Evolutionary conservation across 2,113 vertebrate genomes (phyloP).

Genomic region (Eublepharis macularius): DNA sequence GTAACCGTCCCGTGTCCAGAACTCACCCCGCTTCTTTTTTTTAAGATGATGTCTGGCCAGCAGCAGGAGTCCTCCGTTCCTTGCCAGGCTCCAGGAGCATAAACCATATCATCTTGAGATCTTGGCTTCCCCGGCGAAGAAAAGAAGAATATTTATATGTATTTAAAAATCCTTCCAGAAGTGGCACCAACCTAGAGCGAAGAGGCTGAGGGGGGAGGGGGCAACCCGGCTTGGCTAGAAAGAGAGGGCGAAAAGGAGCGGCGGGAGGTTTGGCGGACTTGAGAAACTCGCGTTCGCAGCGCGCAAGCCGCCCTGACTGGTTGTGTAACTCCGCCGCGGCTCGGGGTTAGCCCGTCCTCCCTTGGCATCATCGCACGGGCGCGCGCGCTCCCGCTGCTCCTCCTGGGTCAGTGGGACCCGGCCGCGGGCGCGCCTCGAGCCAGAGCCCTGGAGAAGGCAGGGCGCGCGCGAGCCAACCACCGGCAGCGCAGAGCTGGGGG

Average conservation of each 20-base stretch:
- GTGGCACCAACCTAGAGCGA: not conserved
- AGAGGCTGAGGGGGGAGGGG: not conserved
- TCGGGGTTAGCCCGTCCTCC: constrained; percentile 50
- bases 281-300: constrained; percentile 41
- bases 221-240: not conserved
- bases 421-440: not conserved
- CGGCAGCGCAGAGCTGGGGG: no score
- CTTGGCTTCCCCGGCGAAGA: not conserved
- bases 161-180: not conserved
- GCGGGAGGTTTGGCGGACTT: constrained; percentile 39
- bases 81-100: constrained; percentile 34
- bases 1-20: not conserved
- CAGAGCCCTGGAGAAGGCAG: not conserved
- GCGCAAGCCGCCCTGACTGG: constrained; percentile 34
- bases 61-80: constrained; percentile 36
- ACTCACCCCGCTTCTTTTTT: constrained; percentile 48
- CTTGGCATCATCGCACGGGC: constrained; percentile 45
- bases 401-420: constrained; percentile 12
- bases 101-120: constrained; percentile 36
- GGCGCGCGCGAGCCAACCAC: no score
- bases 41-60: constrained; percentile 14
- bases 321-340: constrained; percentile 66
- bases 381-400: constrained; percentile 24
- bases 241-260: not conserved
- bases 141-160: not conserved